These are phyloP conservation scores for Myiagra hebetior DNA, from an alignment of 2,113 vertebrate genomes.

Conservation along the genomic window DNA sequence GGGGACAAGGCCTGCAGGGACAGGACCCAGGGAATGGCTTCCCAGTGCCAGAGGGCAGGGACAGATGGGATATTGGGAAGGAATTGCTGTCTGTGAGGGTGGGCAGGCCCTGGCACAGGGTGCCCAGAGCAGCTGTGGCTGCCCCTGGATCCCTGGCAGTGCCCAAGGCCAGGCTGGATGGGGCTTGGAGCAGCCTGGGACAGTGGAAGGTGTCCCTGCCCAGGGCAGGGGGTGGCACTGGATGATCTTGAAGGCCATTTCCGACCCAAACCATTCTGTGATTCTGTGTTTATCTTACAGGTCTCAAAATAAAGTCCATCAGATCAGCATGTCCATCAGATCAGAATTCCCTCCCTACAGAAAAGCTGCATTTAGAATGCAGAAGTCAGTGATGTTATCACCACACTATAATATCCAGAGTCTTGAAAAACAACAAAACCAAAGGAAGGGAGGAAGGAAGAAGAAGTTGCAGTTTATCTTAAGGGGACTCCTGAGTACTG, in stretches of 20 bases:
- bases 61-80: background rate
- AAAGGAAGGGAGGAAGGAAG: background rate
- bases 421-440: background rate
- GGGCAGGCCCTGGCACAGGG: background rate
- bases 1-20: too few species aligned
- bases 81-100: background rate
- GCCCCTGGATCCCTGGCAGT: background rate
- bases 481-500: background rate
- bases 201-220: background rate
- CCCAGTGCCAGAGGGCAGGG: too few species aligned
- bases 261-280: background rate
- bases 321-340: background rate
- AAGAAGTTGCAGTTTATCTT: background rate
- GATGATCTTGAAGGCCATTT: background rate
- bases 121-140: background rate
- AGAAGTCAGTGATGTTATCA: background rate
- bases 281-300: background rate
- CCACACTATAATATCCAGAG: background rate
- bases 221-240: background rate
- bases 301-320: background rate
- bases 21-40: too few species aligned
- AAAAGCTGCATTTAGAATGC: background rate
- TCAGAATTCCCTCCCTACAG: background rate
- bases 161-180: rapidly evolving
- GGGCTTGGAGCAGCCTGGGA: background rate